Conservation (phyloP, 2,113 vertebrate genomes). For the Ancistrus triradiatus region DNA sequence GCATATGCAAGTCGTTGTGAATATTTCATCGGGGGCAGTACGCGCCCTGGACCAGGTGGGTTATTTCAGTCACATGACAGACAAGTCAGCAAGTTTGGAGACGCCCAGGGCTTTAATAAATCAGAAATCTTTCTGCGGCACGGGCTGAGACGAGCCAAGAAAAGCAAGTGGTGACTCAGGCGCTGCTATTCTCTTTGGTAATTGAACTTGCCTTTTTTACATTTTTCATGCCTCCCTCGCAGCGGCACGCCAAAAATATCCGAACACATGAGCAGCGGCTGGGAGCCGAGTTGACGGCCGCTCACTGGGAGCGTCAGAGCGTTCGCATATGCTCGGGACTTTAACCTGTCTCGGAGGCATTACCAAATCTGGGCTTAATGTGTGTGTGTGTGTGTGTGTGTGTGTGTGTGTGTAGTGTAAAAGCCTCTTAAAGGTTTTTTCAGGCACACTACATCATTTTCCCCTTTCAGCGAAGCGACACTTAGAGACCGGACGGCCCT, state of each 20-base stretch:
- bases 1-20: too few species aligned
- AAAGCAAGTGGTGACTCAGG: not conserved
- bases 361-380: not conserved
- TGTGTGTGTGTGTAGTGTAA: not conserved
- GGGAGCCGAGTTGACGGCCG: not conserved
- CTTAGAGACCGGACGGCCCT: not conserved
- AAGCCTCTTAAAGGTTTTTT: conserved; percentile 1
- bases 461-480: not conserved
- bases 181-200: conserved; percentile 1
- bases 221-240: not conserved
- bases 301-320: not conserved
- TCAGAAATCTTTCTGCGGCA: too few species aligned
- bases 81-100: too few species aligned
- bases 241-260: not conserved
- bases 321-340: not conserved
- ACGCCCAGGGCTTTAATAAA: too few species aligned
- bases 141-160: not conserved
- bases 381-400: conserved; percentile 3
- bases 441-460: not conserved
- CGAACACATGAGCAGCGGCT: not conserved
- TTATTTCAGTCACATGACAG: too few species aligned
- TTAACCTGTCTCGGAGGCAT: not conserved
- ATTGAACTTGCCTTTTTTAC: not conserved
- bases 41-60: too few species aligned
- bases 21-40: too few species aligned